Evolutionary conservation across 2,113 vertebrate species (phyloP).

Genomic region (Ahaetulla prasina): DNA sequence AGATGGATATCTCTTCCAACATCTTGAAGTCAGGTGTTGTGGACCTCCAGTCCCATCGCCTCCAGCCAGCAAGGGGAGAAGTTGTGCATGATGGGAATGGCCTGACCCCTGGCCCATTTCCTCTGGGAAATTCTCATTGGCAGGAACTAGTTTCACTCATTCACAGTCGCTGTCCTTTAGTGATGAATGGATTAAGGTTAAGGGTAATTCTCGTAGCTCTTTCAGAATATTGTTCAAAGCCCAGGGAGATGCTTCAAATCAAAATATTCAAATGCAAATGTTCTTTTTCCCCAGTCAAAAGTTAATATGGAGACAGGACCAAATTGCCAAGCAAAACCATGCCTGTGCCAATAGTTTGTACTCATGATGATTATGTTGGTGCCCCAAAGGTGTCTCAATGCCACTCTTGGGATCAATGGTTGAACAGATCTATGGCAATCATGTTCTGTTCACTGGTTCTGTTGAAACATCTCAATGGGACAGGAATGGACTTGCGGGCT

Average conservation of each 20-base stretch:
- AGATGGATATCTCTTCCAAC: no score
- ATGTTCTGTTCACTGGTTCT: neutral
- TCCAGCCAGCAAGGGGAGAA: neutral
- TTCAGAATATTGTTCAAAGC: neutral
- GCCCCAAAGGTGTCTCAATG: neutral
- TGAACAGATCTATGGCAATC: neutral
- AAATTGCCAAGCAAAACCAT: neutral
- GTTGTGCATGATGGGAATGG: neutral
- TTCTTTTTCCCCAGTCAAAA: neutral
- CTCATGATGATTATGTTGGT: neutral
- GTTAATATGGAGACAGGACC: neutral
- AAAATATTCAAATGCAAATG: neutral
- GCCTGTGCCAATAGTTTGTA: neutral
- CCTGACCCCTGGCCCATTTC: neutral
- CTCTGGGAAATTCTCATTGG: neutral
- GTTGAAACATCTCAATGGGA: neutral
- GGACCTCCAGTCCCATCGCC: neutral
- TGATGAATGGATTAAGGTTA: neutral
- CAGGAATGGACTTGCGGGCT: neutral
- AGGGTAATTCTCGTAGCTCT: neutral
- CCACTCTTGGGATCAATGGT: neutral
- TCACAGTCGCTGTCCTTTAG: neutral
- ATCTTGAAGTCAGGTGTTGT: neutral
- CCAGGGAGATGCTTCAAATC: neutral
- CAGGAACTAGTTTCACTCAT: no score